These are phyloP conservation scores for Anhinga anhinga DNA, from an alignment of 2,113 vertebrate genomes.

Conservation along the genomic window DNA sequence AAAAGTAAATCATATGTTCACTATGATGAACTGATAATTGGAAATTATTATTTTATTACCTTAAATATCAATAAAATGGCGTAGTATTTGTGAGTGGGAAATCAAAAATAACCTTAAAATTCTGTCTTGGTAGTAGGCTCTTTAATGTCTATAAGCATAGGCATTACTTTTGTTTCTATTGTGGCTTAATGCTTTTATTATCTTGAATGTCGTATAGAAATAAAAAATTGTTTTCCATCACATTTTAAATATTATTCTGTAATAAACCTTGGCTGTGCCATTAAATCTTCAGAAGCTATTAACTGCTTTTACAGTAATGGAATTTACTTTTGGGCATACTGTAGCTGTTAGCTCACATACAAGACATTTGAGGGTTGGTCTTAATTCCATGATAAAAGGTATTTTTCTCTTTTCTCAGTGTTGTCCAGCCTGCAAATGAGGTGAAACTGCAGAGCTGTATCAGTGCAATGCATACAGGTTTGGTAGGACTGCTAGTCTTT, in stretches of 20 bases:
- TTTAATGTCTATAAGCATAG: neutral
- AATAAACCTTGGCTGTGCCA: constrained; percentile 2
- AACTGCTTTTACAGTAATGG: neutral
- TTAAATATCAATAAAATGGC: constrained; percentile 13
- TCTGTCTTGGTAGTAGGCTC: neutral
- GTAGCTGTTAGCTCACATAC: neutral
- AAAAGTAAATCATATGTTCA: constrained; percentile 35
- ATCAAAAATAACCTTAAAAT: constrained; percentile 17
- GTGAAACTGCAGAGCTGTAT: neutral
- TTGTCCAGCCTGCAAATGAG: neutral
- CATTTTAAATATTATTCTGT: constrained; percentile 28
- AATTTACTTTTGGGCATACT: neutral
- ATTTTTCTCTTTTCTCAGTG: neutral
- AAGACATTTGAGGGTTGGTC: neutral
- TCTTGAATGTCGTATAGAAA: neutral
- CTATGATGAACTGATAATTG: constrained; percentile 46
- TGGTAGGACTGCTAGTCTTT: neutral
- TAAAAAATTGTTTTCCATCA: neutral
- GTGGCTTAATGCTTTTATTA: constrained; percentile 35
- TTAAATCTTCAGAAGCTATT: neutral
- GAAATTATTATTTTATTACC: constrained; percentile 58
- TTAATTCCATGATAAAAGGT: neutral
- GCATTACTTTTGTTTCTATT: neutral
- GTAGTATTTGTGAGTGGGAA: neutral
- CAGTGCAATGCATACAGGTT: neutral